These are phyloP conservation scores for Litocranius walleri DNA, from an alignment of 2,113 vertebrate species.

Conservation along the genomic window DNA sequence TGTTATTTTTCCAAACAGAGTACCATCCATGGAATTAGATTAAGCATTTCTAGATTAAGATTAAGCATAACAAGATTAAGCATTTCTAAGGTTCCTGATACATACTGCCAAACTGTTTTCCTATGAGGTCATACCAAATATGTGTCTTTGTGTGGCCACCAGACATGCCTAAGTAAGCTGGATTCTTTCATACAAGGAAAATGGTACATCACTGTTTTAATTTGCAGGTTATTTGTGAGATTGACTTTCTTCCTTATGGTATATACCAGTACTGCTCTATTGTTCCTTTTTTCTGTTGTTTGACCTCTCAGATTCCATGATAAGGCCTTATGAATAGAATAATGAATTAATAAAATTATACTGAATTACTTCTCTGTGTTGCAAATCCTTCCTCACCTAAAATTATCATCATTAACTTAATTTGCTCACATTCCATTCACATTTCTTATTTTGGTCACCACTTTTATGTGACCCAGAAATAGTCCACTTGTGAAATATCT, in stretches of 20 bases:
- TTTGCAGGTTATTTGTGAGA: neutral
- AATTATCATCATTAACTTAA: neutral
- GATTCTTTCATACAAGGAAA: neutral
- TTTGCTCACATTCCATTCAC: neutral
- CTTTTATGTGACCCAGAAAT: neutral
- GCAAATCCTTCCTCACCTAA: neutral
- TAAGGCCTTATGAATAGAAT: neutral
- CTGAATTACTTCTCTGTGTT: neutral
- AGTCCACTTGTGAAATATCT: neutral
- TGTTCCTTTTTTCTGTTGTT: neutral
- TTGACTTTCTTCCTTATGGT: neutral
- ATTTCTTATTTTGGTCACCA: neutral
- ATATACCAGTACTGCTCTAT: neutral
- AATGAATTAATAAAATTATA: neutral
- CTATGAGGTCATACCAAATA: neutral
- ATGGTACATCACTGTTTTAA: neutral
- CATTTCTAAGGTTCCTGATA: neutral
- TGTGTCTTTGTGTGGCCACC: neutral
- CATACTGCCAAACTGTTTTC: neutral
- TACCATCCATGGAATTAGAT: neutral
- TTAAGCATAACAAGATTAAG: neutral
- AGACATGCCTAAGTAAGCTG: neutral
- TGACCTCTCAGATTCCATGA: neutral
- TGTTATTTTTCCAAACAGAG: neutral
- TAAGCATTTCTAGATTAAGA: neutral